Evolutionary conservation across 1,140 invertebrate genomes (phyloP).

Genomic region (Dendrolimus punctatus): DNA sequence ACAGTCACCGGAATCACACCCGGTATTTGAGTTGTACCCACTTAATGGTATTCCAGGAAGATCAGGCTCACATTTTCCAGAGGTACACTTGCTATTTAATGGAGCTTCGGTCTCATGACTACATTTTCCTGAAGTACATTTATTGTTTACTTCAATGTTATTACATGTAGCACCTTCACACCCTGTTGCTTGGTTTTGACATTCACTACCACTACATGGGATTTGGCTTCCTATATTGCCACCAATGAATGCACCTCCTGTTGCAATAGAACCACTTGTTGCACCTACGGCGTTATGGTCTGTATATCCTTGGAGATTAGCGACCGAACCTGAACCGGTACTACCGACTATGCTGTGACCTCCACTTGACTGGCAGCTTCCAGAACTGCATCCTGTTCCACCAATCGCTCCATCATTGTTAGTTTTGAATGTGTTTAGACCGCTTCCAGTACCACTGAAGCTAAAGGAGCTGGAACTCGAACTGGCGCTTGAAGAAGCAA

Average conservation of each 20-base stretch:
- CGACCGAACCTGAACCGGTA: neutral
- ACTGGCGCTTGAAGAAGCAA: slow-evolving; percentile 50
- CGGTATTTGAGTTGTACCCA: too few relatives aligned
- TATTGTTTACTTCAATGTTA: neutral
- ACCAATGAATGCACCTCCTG: slow-evolving; percentile 9
- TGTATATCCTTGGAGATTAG: slow-evolving; percentile 9
- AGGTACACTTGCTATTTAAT: slow-evolving; percentile 1
- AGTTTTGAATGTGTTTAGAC: slow-evolving; percentile 8
- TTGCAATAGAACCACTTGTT: slow-evolving; percentile 21
- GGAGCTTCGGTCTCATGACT: slow-evolving; percentile 4
- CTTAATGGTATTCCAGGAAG: neutral
- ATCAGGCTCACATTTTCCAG: slow-evolving; percentile 5
- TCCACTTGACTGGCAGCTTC: slow-evolving; percentile 16
- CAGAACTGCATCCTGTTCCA: slow-evolving; percentile 20
- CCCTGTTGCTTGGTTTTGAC: slow-evolving; percentile 1
- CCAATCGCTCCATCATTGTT: slow-evolving; percentile 12
- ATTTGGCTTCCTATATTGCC: neutral
- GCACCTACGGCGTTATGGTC: slow-evolving; percentile 22
- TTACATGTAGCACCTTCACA: slow-evolving; percentile 9
- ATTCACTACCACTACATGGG: slow-evolving; percentile 4
- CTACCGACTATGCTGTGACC: slow-evolving; percentile 1
- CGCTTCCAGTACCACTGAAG: slow-evolving; percentile 26
- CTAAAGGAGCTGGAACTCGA: slow-evolving; percentile 44
- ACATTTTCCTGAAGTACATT: slow-evolving; percentile 28
- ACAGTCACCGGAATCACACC: neutral